Evolutionary conservation across 2,888 invertebrate genomes (phyloP).

Genomic region (Germaria angustata): DNA sequence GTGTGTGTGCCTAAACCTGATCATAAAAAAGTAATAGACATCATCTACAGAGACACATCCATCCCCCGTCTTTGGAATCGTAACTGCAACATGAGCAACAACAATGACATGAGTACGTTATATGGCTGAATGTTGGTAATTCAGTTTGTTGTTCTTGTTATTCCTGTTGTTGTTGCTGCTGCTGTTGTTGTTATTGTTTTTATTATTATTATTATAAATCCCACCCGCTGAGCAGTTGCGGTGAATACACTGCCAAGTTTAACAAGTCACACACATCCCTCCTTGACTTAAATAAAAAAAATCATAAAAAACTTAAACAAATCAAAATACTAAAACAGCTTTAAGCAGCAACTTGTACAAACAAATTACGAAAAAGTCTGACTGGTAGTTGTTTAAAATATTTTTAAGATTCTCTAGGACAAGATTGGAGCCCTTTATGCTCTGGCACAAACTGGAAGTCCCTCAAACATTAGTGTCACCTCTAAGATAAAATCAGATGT

Average conservation of each 20-base stretch:
- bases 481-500: conserved; percentile 13
- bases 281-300: conserved; percentile 16
- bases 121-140: conserved; percentile 53
- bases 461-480: neutral
- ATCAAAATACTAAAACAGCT: conserved; percentile 20
- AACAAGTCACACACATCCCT: conserved; percentile 36
- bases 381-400: too few species aligned
- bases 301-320: neutral
- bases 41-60: conserved; percentile 52
- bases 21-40: conserved; percentile 65
- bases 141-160: conserved; percentile 61
- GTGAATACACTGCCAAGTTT: conserved; percentile 48
- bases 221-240: conserved; percentile 71
- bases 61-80: conserved; percentile 52
- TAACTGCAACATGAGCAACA: conserved; percentile 27
- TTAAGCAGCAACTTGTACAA: neutral
- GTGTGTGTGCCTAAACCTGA: conserved; percentile 39
- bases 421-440: neutral
- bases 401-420: neutral
- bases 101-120: conserved; percentile 54
- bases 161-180: conserved; percentile 68
- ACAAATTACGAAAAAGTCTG: conserved; percentile 16
- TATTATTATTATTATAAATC: conserved; percentile 71
- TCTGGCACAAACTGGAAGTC: conserved; percentile 4
- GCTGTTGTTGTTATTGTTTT: too few species aligned